Percentiles rank a stretch among this genome's conserved stretches.
These are phyloP conservation scores for Odontomachus brunneus DNA, from an alignment of 1,140 invertebrate genomes.

Conservation along the genomic window DNA sequence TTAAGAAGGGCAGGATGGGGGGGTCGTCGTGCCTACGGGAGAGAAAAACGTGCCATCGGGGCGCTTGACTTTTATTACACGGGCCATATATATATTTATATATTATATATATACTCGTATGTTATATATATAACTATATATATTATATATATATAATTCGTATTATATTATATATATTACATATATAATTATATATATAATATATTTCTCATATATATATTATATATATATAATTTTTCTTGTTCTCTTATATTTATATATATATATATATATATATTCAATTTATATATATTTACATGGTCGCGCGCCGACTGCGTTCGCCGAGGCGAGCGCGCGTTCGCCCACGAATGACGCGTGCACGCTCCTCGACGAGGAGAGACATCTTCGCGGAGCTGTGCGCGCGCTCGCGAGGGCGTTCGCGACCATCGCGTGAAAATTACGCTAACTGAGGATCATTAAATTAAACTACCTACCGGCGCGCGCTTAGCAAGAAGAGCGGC, in stretches of 20 bases:
- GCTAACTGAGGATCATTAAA: slow-evolving; percentile 82
- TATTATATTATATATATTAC: slow-evolving; percentile 46
- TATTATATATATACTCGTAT: slow-evolving; percentile 24
- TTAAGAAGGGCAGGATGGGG: slow-evolving; percentile 18
- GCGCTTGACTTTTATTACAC: slow-evolving; percentile 69
- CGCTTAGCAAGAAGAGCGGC: slow-evolving; percentile 75
- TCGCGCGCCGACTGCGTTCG: slow-evolving; percentile 47
- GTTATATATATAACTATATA: slow-evolving; percentile 13
- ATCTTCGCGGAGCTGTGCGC: background rate
- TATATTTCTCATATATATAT: slow-evolving; percentile 46
- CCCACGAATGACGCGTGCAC: too few species aligned
- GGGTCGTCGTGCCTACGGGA: slow-evolving; percentile 64
- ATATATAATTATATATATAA: slow-evolving; percentile 53
- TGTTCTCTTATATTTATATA: slow-evolving; percentile 54
- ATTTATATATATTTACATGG: slow-evolving; percentile 72
- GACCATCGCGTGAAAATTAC: slow-evolving; percentile 76
- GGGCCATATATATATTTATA: slow-evolving; percentile 47
- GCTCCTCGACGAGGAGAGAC: too few species aligned
- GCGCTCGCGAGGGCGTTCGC: slow-evolving; percentile 46
- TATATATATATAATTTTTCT: slow-evolving; percentile 46
- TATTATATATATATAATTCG: slow-evolving; percentile 54
- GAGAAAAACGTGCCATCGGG: slow-evolving; percentile 65
- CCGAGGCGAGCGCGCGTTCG: slow-evolving; percentile 30
- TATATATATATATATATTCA: slow-evolving; percentile 57
- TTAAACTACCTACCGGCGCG: slow-evolving; percentile 83